Percentiles rank a stretch among this genome's conserved stretches.
These are phyloP conservation scores for Leucoptera coffeella DNA, from an alignment of 2,888 invertebrate genomes.

Conservation along the genomic window DNA sequence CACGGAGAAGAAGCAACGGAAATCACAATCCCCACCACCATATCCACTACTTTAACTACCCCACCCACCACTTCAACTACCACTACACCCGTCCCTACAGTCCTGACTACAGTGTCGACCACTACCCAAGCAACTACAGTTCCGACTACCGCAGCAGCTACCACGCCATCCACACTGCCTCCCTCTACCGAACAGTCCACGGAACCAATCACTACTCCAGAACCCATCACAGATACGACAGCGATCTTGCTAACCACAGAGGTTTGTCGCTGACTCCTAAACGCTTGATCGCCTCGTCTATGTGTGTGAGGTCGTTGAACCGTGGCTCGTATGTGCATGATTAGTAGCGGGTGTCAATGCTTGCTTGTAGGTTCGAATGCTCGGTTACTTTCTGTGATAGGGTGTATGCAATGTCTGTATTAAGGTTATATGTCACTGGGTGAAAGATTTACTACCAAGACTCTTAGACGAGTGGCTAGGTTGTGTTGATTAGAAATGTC, in stretches of 20 bases:
- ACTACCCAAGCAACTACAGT: no score
- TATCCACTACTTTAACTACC: conserved; percentile 3
- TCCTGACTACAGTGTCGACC: conserved; percentile 36
- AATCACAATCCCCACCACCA: conserved; percentile 6
- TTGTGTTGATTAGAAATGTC: no score
- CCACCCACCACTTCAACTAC: conserved; percentile 7
- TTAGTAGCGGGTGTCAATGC: no score
- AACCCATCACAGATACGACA: not conserved
- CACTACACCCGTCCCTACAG: conserved; percentile 6
- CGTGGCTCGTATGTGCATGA: not conserved
- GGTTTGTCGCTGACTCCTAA: conserved; percentile 42
- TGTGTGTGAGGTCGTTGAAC: conserved; percentile 11
- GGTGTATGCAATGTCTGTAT: no score
- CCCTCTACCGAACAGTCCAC: conserved; percentile 1
- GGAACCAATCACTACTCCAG: not conserved
- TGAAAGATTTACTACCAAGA: no score
- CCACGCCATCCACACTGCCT: not conserved
- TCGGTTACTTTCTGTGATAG: no score
- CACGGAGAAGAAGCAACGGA: conserved; percentile 22
- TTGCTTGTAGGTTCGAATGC: no score
- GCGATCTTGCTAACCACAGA: conserved; percentile 15
- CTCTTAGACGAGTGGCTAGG: no score
- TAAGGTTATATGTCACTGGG: no score
- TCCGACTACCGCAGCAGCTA: conserved; percentile 1
- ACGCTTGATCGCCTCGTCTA: no score